Evolutionary conservation across 2,888 invertebrate species (phyloP).

Genomic region (Chrysina gloriosa): DNA sequence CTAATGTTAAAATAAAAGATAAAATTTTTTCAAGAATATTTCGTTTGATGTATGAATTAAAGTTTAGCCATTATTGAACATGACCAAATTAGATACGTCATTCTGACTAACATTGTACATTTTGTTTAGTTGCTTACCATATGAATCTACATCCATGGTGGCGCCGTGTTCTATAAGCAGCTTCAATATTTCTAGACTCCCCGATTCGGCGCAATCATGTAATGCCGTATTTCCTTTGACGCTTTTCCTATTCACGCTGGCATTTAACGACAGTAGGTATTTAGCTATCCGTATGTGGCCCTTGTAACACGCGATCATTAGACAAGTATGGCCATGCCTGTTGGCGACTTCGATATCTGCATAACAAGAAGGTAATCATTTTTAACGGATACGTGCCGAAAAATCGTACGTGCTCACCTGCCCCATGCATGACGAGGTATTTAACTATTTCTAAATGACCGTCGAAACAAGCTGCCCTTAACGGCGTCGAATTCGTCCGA

Average conservation of each 20-base stretch:
- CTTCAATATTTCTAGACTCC: constrained; percentile 91
- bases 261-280: constrained; percentile 86
- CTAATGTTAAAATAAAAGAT: no score
- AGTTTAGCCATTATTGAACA: no score
- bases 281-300: constrained; percentile 92
- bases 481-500: constrained; percentile 92
- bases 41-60: no score
- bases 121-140: constrained; percentile 71
- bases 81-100: no score
- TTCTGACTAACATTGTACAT: no score
- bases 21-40: no score
- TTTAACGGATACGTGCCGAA: neutral
- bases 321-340: constrained; percentile 94
- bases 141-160: constrained; percentile 93
- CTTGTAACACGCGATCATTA: constrained; percentile 98
- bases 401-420: constrained; percentile 75
- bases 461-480: constrained; percentile 96
- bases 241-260: constrained; percentile 93
- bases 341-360: constrained; percentile 96
- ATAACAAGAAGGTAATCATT: constrained; percentile 48
- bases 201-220: constrained; percentile 97
- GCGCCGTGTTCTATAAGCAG: constrained; percentile 89
- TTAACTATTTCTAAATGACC: constrained; percentile 95
- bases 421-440: constrained; percentile 90
- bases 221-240: constrained; percentile 96